Evolutionary conservation across 2,888 invertebrate genomes (phyloP).

Genomic region (Portevinia maculata): DNA sequence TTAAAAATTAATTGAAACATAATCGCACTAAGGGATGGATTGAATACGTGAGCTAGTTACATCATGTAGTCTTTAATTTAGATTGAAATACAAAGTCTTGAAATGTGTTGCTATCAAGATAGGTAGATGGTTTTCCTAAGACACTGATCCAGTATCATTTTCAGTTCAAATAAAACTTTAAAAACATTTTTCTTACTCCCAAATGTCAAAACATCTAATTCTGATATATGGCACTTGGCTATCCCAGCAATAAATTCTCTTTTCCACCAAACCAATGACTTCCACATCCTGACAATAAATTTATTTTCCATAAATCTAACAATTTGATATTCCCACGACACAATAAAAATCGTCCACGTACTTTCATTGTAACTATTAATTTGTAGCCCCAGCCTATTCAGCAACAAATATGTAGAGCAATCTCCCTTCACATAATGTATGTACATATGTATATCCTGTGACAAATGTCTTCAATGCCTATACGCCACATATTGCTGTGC

Average conservation of each 20-base stretch:
- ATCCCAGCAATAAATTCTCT: too few relatives aligned
- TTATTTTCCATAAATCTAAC: constrained; percentile 68
- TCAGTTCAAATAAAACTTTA: too few relatives aligned
- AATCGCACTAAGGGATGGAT: constrained; percentile 42
- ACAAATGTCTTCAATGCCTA: constrained; percentile 52
- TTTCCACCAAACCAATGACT: too few relatives aligned
- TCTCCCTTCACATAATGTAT: constrained; percentile 39
- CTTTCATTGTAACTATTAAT: constrained; percentile 68
- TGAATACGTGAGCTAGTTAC: constrained; percentile 61
- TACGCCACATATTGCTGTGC: constrained; percentile 14
- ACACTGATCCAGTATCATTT: too few relatives aligned
- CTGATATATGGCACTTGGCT: too few relatives aligned
- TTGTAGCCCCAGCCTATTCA: constrained; percentile 59
- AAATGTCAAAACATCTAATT: too few relatives aligned
- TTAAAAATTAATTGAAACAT: constrained; percentile 70
- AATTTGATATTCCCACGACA: constrained; percentile 64
- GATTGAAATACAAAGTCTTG: not conserved
- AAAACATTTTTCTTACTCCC: too few relatives aligned
- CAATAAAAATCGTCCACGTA: constrained; percentile 39
- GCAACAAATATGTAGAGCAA: constrained; percentile 62
- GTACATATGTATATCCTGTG: constrained; percentile 45
- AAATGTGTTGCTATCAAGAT: not conserved
- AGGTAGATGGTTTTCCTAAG: not conserved
- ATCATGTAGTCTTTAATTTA: constrained; percentile 31
- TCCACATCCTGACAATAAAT: constrained; percentile 36